These are phyloP conservation scores for Mobula birostris DNA, from an alignment of 2,113 vertebrate species.

Conservation along the genomic window DNA sequence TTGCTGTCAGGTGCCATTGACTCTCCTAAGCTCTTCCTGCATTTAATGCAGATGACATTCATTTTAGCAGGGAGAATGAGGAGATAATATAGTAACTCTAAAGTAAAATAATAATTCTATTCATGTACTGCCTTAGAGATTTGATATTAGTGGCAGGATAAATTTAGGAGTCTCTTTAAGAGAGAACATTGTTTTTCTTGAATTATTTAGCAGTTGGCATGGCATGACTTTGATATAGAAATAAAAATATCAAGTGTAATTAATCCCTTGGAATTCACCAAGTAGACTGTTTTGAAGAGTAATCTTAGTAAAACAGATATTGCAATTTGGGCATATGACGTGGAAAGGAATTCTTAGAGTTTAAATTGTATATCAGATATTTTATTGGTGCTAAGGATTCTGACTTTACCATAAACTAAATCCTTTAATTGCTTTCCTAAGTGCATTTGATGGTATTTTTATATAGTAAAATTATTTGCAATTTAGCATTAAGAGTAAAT, in stretches of 20 bases:
- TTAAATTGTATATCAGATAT: not conserved
- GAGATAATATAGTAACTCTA: no score
- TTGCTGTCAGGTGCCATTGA: no score
- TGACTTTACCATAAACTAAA: not conserved
- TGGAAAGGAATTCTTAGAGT: not conserved
- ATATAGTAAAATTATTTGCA: not conserved
- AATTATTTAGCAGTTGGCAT: no score
- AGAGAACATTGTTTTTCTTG: no score
- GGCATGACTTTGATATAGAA: not conserved
- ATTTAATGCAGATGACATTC: no score
- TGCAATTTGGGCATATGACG: not conserved
- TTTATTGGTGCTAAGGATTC: not conserved
- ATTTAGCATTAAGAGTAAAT: not conserved
- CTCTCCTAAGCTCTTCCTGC: no score
- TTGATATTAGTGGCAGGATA: no score
- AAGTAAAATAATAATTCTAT: no score
- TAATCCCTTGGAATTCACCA: not conserved
- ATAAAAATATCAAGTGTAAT: not conserved
- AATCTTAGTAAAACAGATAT: not conserved
- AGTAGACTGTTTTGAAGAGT: not conserved
- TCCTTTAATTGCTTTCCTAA: not conserved
- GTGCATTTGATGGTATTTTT: not conserved
- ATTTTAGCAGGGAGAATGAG: no score
- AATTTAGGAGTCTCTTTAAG: no score
- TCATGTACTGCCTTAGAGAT: no score